These are phyloP conservation scores for Dicentrarchus labrax DNA, from an alignment of 2,113 vertebrate genomes.

Conservation along the genomic window DNA sequence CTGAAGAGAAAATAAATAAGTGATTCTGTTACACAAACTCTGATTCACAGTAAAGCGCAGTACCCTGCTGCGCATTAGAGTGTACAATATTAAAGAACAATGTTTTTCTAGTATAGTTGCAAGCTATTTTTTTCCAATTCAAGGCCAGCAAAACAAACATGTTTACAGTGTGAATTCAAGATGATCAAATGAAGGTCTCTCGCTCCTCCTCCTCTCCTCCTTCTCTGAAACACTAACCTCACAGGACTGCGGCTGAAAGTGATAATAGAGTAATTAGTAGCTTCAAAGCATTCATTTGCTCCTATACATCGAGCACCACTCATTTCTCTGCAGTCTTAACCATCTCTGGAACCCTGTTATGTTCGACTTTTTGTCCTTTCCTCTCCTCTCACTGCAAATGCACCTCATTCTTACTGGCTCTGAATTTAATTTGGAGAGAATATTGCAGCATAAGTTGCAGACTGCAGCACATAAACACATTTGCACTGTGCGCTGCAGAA, in stretches of 20 bases:
- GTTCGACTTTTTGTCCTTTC: neutral
- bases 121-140: neutral
- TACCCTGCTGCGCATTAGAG: neutral
- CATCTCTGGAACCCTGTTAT: slow-evolving; percentile 24
- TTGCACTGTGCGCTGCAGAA: slow-evolving; percentile 32
- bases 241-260: slow-evolving; percentile 50
- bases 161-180: slow-evolving; percentile 43
- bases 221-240: slow-evolving; percentile 57
- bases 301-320: slow-evolving; percentile 35
- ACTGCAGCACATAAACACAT: slow-evolving; percentile 28
- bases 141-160: slow-evolving; percentile 51
- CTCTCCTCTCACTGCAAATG: slow-evolving; percentile 20
- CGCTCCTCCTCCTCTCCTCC: slow-evolving; percentile 24
- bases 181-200: slow-evolving; percentile 56
- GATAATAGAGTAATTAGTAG: slow-evolving; percentile 69
- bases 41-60: slow-evolving; percentile 21
- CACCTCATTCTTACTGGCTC: slow-evolving; percentile 38
- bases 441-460: slow-evolving; percentile 42
- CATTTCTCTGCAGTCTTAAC: slow-evolving; percentile 44
- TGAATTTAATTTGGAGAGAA: slow-evolving; percentile 52
- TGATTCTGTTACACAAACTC: slow-evolving; percentile 34
- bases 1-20: slow-evolving; percentile 37
- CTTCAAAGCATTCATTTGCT: slow-evolving; percentile 65
- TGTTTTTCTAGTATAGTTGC: slow-evolving; percentile 17
- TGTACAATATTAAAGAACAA: slow-evolving; percentile 35